Percentiles rank a stretch among this genome's conserved stretches.
phyloP scores from a whole-genome alignment of 2,797 vertebrate genomes.

The Ispidina picta region DNA sequence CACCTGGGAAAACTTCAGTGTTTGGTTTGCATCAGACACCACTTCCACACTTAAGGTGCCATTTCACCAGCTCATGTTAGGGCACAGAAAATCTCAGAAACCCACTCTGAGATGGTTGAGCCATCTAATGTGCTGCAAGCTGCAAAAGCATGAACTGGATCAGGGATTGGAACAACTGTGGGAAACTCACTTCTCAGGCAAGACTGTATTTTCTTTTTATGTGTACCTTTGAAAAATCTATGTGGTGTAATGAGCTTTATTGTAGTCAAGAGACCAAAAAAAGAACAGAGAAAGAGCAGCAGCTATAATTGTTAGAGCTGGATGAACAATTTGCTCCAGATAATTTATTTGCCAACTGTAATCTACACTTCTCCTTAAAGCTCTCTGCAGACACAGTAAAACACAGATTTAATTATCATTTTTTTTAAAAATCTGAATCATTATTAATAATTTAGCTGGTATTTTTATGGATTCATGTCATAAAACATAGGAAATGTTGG shows the following conservation, averaged over 20 bases:
- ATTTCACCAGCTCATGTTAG: not conserved
- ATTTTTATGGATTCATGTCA: not conserved
- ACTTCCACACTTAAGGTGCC: not conserved
- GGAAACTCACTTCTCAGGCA: not conserved
- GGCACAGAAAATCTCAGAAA: not conserved
- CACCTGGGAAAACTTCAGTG: not conserved
- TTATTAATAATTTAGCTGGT: not conserved
- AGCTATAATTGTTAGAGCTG: not conserved
- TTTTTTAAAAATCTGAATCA: not conserved
- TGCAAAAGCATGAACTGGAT: not conserved
- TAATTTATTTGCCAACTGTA: constrained; percentile 4
- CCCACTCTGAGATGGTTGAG: not conserved
- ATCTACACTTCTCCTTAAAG: not conserved
- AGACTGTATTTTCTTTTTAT: not conserved
- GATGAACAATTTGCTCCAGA: not conserved
- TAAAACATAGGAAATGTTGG: not conserved
- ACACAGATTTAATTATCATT: not conserved
- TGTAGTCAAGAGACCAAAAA: not conserved
- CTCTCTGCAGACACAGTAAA: not conserved
- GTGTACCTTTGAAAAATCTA: not conserved
- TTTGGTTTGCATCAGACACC: not conserved
- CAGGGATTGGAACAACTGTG: not conserved
- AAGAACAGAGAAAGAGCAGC: not conserved
- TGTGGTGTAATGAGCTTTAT: not conserved
- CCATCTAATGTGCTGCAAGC: not conserved